These are phyloP conservation scores for Natator depressus DNA, from an alignment of 2,113 vertebrate species.

Conservation along the genomic window DNA sequence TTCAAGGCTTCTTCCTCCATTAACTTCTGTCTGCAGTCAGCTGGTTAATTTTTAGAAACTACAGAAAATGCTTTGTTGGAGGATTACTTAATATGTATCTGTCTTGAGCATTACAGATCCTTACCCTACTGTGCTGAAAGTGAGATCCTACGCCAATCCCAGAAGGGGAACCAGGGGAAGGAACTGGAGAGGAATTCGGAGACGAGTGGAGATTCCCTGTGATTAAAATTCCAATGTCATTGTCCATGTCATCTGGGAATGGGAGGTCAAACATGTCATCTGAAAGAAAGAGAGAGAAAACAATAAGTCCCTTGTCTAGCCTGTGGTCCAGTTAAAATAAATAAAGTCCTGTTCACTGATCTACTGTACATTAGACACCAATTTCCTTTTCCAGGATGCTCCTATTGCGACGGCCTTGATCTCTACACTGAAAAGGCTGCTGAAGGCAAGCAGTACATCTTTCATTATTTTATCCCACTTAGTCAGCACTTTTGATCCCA, in stretches of 20 bases:
- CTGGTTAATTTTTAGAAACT: neutral
- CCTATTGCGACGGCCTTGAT: neutral
- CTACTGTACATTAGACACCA: neutral
- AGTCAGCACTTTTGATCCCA: neutral
- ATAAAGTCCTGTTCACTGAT: neutral
- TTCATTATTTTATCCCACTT: neutral
- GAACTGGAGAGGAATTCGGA: slow-evolving; percentile 93
- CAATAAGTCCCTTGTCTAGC: neutral
- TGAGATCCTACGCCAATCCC: slow-evolving; percentile 92
- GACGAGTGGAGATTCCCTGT: slow-evolving; percentile 96
- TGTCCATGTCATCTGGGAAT: slow-evolving; percentile 97
- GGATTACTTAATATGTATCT: neutral
- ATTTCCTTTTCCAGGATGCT: neutral
- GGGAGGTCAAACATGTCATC: slow-evolving; percentile 97
- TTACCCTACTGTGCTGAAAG: slow-evolving; percentile 93
- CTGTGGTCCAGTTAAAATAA: neutral
- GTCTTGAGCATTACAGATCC: neutral
- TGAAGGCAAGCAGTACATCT: slow-evolving; percentile 18
- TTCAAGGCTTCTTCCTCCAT: neutral
- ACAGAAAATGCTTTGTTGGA: neutral
- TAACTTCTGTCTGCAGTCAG: neutral
- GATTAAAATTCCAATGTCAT: slow-evolving; percentile 96
- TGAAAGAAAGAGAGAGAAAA: slow-evolving; percentile 56
- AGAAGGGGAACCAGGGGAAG: slow-evolving; percentile 93
- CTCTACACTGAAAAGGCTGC: neutral